Conservation (phyloP, 2,888 invertebrate genomes). For the Leptinotarsa rubiginosa region DNA sequence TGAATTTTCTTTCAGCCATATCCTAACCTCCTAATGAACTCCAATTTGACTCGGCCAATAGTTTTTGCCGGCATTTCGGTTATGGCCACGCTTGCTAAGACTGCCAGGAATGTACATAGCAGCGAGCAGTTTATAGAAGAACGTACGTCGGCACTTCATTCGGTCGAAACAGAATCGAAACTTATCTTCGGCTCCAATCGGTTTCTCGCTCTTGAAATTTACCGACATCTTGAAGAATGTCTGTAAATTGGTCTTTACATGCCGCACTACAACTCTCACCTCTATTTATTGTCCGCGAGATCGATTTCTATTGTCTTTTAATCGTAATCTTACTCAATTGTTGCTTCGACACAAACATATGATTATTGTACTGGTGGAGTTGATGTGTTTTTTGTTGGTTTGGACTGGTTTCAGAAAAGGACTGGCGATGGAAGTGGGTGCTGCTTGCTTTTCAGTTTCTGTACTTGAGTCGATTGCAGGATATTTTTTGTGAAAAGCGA, state of each 20-base stretch:
- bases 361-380: slow-evolving; percentile 14
- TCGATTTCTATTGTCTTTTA: slow-evolving; percentile 52
- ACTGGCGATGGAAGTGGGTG: not conserved
- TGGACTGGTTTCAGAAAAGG: slow-evolving; percentile 5
- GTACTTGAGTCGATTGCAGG: not conserved
- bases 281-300: slow-evolving; percentile 53
- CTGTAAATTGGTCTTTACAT: slow-evolving; percentile 65
- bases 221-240: slow-evolving; percentile 60
- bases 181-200: slow-evolving; percentile 38
- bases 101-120: slow-evolving; percentile 38
- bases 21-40: slow-evolving; percentile 20
- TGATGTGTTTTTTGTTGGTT: slow-evolving; percentile 17
- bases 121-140: slow-evolving; percentile 28
- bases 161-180: slow-evolving; percentile 22
- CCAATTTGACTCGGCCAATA: slow-evolving; percentile 29
- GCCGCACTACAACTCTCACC: slow-evolving; percentile 56
- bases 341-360: slow-evolving; percentile 18
- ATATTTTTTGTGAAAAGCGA: not conserved
- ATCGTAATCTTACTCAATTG: slow-evolving; percentile 31
- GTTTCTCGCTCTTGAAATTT: slow-evolving; percentile 54
- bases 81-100: slow-evolving; percentile 39
- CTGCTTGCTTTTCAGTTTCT: not conserved
- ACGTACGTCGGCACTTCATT: slow-evolving; percentile 46
- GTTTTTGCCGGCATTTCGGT: slow-evolving; percentile 42
- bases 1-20: slow-evolving; percentile 1